Evolutionary conservation across 2,797 vertebrate genomes (phyloP).

Genomic region (Liasis olivaceus): DNA sequence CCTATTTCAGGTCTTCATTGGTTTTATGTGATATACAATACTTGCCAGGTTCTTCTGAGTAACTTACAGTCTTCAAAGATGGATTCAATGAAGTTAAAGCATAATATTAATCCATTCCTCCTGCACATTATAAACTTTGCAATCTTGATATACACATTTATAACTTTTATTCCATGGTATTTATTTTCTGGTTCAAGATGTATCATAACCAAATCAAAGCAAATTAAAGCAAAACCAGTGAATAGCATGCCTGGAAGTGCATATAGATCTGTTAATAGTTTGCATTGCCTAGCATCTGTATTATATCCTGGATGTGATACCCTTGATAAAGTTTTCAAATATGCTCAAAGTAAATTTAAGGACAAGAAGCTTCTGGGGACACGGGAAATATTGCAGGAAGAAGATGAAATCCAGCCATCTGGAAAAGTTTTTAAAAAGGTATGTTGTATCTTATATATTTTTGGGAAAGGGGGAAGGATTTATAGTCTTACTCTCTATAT

Average conservation of each 20-base stretch:
- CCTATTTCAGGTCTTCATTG: slow-evolving; percentile 62
- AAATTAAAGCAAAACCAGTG: slow-evolving; percentile 81
- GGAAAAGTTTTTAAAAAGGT: slow-evolving; percentile 97
- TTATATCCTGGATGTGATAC: slow-evolving; percentile 88
- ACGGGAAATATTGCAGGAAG: slow-evolving; percentile 88
- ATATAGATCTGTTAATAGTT: slow-evolving; percentile 82
- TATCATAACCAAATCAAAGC: slow-evolving; percentile 77
- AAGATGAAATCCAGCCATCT: slow-evolving; percentile 89
- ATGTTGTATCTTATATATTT: slow-evolving; percentile 29
- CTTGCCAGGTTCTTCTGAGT: slow-evolving; percentile 48
- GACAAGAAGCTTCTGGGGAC: slow-evolving; percentile 86
- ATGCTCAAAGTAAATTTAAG: slow-evolving; percentile 80
- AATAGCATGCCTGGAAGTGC: slow-evolving; percentile 79
- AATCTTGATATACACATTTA: slow-evolving; percentile 82
- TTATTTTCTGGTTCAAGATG: slow-evolving; percentile 77
- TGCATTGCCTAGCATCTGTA: slow-evolving; percentile 75
- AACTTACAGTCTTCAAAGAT: slow-evolving; percentile 53
- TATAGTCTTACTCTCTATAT: not conserved
- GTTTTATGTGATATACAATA: slow-evolving; percentile 43
- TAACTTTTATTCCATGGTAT: slow-evolving; percentile 87
- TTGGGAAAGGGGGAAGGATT: not conserved
- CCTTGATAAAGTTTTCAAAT: slow-evolving; percentile 87
- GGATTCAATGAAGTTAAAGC: slow-evolving; percentile 87
- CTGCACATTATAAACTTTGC: slow-evolving; percentile 84
- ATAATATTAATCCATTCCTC: slow-evolving; percentile 87